A percentile compares a stretch with the other conserved stretches of the same genome.
phyloP scores from a whole-genome alignment of 2,888 invertebrate species.

The Cyclophora albipunctata region DNA sequence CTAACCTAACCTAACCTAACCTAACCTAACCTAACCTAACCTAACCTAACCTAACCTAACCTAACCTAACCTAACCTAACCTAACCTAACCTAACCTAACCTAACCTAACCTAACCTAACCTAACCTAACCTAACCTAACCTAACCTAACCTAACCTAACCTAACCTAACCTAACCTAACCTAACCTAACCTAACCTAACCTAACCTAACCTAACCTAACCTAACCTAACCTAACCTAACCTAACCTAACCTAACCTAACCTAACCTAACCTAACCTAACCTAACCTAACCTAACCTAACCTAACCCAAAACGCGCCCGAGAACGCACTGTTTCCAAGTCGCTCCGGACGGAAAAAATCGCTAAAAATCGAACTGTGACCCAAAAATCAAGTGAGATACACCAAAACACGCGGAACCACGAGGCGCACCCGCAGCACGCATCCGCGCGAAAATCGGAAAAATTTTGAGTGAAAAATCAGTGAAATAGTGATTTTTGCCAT shows the following conservation, averaged over 20 bases:
- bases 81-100: constrained; percentile 12
- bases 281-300: constrained; percentile 22
- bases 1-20: too few species aligned
- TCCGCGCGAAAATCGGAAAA: too few species aligned
- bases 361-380: too few species aligned
- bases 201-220: constrained; percentile 12
- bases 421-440: too few species aligned
- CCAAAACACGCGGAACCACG: too few species aligned
- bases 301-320: too few species aligned
- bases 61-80: constrained; percentile 13
- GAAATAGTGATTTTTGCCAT: too few species aligned
- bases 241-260: constrained; percentile 17
- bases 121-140: constrained; percentile 11
- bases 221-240: constrained; percentile 15
- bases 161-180: constrained; percentile 4
- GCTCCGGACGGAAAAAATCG: too few species aligned
- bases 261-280: constrained; percentile 22
- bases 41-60: constrained; percentile 13
- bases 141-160: constrained; percentile 11
- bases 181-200: constrained; percentile 13
- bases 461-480: constrained; percentile 1
- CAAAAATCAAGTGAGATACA: too few species aligned
- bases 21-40: too few species aligned
- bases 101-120: constrained; percentile 12
- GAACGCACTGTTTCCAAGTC: too few species aligned